phyloP scores from a whole-genome alignment of 2,888 invertebrate species.

The Caenorhabditis uteleia region DNA sequence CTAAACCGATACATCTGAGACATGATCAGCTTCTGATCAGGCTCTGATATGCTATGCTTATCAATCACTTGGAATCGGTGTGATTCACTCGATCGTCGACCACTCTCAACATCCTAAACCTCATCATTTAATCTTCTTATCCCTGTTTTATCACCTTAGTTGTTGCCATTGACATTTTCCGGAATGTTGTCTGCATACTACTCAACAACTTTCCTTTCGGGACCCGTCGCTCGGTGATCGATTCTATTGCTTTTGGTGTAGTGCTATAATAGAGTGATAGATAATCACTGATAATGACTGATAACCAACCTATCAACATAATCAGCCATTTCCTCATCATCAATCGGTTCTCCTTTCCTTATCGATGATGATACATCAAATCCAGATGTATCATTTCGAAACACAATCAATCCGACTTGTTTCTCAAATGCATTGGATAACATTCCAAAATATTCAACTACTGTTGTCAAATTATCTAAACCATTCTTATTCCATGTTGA shows the following conservation, averaged over 20 bases:
- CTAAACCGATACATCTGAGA: slow-evolving; percentile 37
- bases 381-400: slow-evolving; percentile 32
- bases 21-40: slow-evolving; percentile 32
- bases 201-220: slow-evolving; percentile 1
- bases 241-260: background rate
- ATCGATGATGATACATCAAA: slow-evolving; percentile 39
- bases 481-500: slow-evolving; percentile 27
- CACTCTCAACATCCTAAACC: slow-evolving; percentile 16
- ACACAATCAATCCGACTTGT: slow-evolving; percentile 35
- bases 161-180: slow-evolving; percentile 35
- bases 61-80: slow-evolving; percentile 31
- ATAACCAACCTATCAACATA: slow-evolving; percentile 29
- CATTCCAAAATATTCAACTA: slow-evolving; percentile 33
- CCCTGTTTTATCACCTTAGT: slow-evolving; percentile 13
- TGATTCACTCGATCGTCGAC: slow-evolving; percentile 6
- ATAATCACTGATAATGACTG: background rate
- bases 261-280: background rate
- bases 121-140: background rate
- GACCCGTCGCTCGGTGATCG: background rate
- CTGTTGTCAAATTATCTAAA: background rate
- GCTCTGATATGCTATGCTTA: slow-evolving; percentile 24
- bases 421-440: slow-evolving; percentile 40
- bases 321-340: slow-evolving; percentile 37
- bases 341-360: slow-evolving; percentile 23
- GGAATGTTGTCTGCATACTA: slow-evolving; percentile 23